These are phyloP conservation scores for Parambassis ranga DNA, from an alignment of 2,797 vertebrate species.

Conservation along the genomic window DNA sequence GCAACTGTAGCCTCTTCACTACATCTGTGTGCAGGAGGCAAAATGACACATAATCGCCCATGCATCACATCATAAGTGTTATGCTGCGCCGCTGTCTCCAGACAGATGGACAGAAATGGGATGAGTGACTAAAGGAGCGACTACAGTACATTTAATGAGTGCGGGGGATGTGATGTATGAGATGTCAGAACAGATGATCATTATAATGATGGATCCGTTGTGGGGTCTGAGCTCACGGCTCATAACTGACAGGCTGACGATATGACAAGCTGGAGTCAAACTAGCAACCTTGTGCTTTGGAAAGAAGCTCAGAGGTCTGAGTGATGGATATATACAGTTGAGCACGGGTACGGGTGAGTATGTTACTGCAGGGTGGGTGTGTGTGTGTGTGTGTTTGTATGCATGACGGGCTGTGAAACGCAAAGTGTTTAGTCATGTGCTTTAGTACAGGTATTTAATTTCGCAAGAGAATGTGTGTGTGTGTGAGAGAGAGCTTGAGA, in stretches of 20 bases:
- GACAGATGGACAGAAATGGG: conserved; percentile 53
- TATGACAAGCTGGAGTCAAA: conserved; percentile 31
- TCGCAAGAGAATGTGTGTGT: conserved; percentile 1
- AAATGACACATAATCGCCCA: conserved; percentile 20
- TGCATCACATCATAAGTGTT: conserved; percentile 29
- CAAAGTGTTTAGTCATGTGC: conserved; percentile 35
- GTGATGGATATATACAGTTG: neutral
- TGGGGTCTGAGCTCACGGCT: conserved; percentile 9
- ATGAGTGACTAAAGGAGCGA: conserved; percentile 55
- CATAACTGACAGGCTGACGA: conserved; percentile 9
- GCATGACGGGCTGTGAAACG: conserved; percentile 30
- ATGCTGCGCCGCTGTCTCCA: conserved; percentile 2
- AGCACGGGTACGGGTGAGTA: neutral
- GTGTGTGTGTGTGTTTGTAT: neutral
- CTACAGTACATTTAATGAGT: conserved; percentile 61
- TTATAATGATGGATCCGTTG: conserved; percentile 53
- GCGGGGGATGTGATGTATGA: conserved; percentile 61
- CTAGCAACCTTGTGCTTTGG: conserved; percentile 27
- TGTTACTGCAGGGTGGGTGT: neutral
- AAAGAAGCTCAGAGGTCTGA: neutral
- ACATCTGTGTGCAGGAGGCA: conserved; percentile 16
- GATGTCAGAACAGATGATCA: conserved; percentile 60
- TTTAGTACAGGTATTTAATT: conserved; percentile 40
- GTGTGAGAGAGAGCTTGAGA: neutral
- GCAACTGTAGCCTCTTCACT: neutral